A percentile compares a stretch with the other conserved stretches of the same genome.
Conservation (phyloP, 2,888 invertebrate species). For the Tinea trinotella region DNA sequence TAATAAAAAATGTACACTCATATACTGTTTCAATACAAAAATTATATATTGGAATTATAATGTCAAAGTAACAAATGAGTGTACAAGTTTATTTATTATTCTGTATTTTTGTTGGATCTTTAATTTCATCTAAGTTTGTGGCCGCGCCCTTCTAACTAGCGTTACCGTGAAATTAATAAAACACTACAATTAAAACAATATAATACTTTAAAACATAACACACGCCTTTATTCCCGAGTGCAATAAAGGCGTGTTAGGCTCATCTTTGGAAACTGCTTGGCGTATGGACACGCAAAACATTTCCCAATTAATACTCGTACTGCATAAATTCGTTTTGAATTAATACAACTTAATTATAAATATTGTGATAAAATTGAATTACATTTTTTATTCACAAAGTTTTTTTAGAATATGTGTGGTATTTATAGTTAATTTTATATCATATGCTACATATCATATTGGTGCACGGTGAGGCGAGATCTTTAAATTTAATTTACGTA, state of each 20-base stretch:
- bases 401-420: conserved; percentile 66
- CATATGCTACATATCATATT: conserved; percentile 49
- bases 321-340: conserved; percentile 65
- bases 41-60: too few relatives aligned
- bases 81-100: too few relatives aligned
- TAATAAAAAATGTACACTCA: not conserved
- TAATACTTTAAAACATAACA: too few relatives aligned
- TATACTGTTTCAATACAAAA: too few relatives aligned
- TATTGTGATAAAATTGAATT: conserved; percentile 67
- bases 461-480: conserved; percentile 63
- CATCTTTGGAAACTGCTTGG: too few relatives aligned
- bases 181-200: conserved; percentile 64
- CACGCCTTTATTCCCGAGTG: too few relatives aligned
- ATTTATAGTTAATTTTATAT: conserved; percentile 28
- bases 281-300: too few relatives aligned
- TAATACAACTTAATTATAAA: conserved; percentile 30
- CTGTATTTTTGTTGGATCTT: not conserved
- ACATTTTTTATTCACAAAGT: conserved; percentile 64
- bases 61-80: too few relatives aligned
- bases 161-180: conserved; percentile 60
- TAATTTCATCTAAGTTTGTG: conserved; percentile 28
- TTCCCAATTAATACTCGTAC: too few relatives aligned
- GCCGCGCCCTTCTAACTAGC: conserved; percentile 68
- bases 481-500: conserved; percentile 30
- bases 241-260: too few relatives aligned